Evolutionary conservation across 2,888 invertebrate species (phyloP), one percentile per base, ranked within the genome.

Genomic region (Dinocampus coccinellae): DNA sequence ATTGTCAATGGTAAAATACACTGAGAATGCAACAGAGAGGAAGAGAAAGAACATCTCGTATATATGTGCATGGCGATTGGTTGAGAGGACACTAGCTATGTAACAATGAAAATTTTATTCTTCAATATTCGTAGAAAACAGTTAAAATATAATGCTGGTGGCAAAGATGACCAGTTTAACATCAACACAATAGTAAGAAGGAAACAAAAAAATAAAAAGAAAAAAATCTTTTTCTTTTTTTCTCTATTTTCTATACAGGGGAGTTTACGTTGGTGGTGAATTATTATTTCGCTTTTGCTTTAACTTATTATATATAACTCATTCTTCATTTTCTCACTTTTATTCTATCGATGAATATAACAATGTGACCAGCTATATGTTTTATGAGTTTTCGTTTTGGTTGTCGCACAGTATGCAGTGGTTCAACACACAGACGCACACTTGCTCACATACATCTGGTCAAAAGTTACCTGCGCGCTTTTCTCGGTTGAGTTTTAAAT

Each of bases 321-420:
- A 47, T 16, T 47, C 47, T 3, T 47, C 20, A 16, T 20, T 47
- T n/a, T n/a, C 39, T 13, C 39, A 39, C 33, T 33, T 7, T 47
- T 47, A n/a, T 47, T n/a, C 16, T 47, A 47, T 68, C 66, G 80
- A 75, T 77, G 78, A 74, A 70, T 75, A 78, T 80, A 82, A 84
- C 83, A 85, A 84, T 84, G 80, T 80, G 81, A 84, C 82, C 84
- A 81, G 78, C 79, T 80, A 79, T 76, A 75, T 74, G 80, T 77
- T 82, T 82, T 82, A 81, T 79, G 79, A 81, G 74, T 77, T 73
- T 74, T 73, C 72, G 73, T 69, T 73, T 68, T 57, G 77, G 73
- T 67, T 22, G 57, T 42, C 42, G 57, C 6, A 67, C 47, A 16
- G 3, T n/a, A n/a, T 24, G 29, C 29, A 29, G 13, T 55, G 47